Conservation (phyloP, 2,797 vertebrate species). For the Euthynnus affinis region DNA sequence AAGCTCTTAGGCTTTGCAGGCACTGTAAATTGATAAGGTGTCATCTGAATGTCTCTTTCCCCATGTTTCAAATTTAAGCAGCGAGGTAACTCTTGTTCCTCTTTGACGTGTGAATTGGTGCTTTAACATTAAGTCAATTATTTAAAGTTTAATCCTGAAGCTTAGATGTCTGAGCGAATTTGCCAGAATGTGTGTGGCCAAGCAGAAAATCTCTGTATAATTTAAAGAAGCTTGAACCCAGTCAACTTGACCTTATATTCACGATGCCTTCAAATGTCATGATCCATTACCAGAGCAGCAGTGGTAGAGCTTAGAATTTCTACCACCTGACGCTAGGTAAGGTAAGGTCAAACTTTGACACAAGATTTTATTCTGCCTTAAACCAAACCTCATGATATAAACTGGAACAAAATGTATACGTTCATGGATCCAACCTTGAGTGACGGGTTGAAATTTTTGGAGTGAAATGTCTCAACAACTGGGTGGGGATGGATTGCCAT, state of each 20-base stretch:
- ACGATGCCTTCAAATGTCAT: neutral
- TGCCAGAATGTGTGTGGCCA: conserved; percentile 24
- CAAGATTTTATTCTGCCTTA: neutral
- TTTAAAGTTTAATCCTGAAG: conserved; percentile 48
- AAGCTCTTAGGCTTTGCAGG: neutral
- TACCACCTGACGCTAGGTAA: neutral
- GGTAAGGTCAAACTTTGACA: neutral
- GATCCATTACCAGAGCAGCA: neutral
- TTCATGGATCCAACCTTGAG: too few species aligned
- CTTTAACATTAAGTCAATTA: conserved; percentile 45
- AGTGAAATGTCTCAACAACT: too few species aligned
- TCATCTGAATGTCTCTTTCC: conserved; percentile 40
- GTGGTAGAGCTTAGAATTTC: neutral
- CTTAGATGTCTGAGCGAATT: conserved; percentile 44
- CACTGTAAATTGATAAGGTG: conserved; percentile 17
- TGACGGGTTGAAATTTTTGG: too few species aligned
- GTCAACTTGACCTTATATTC: conserved; percentile 9
- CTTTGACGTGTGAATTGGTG: conserved; percentile 32
- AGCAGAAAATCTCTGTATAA: conserved; percentile 33
- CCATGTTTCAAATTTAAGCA: conserved; percentile 13
- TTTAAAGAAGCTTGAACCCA: conserved; percentile 13
- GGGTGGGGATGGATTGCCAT: too few species aligned
- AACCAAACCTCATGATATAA: neutral
- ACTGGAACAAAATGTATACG: neutral
- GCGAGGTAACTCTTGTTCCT: conserved; percentile 19